Conservation (phyloP, 2,113 vertebrate genomes). For the Boleophthalmus pectinirostris region DNA sequence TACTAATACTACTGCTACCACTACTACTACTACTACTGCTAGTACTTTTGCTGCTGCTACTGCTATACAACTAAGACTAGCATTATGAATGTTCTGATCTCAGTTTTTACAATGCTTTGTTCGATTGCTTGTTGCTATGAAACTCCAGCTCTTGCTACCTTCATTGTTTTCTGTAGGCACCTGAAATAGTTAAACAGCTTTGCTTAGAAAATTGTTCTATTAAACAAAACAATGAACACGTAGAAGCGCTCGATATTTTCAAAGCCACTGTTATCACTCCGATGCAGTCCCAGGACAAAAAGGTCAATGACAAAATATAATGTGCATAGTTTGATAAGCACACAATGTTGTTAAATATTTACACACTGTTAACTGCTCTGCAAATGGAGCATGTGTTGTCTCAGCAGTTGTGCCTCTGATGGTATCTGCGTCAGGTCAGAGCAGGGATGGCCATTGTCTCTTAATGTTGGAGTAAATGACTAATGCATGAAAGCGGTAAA, state of each 20-base stretch:
- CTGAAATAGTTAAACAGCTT: neutral
- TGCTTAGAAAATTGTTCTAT: neutral
- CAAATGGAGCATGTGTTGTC: constrained; percentile 16
- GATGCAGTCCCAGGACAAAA: neutral
- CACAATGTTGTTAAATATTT: constrained; percentile 22
- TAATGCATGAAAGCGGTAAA: constrained; percentile 28
- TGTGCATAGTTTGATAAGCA: constrained; percentile 8
- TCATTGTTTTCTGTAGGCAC: too few species aligned
- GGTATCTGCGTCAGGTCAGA: neutral
- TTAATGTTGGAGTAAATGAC: constrained; percentile 14
- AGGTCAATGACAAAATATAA: constrained; percentile 7
- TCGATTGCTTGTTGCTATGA: neutral
- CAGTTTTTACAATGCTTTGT: neutral
- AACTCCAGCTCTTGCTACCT: neutral
- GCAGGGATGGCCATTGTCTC: constrained; percentile 18
- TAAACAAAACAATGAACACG: neutral
- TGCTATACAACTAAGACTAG: neutral
- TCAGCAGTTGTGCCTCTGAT: constrained; percentile 14
- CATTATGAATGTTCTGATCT: too few species aligned
- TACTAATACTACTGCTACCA: neutral
- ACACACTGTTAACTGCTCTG: constrained; percentile 1
- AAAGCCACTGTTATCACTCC: neutral
- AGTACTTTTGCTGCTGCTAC: neutral
- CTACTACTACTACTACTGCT: neutral
- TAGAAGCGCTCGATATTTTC: neutral